Evolutionary conservation across 2,797 vertebrate genomes (phyloP).

Genomic region (Melanotaenia pygmaea): DNA sequence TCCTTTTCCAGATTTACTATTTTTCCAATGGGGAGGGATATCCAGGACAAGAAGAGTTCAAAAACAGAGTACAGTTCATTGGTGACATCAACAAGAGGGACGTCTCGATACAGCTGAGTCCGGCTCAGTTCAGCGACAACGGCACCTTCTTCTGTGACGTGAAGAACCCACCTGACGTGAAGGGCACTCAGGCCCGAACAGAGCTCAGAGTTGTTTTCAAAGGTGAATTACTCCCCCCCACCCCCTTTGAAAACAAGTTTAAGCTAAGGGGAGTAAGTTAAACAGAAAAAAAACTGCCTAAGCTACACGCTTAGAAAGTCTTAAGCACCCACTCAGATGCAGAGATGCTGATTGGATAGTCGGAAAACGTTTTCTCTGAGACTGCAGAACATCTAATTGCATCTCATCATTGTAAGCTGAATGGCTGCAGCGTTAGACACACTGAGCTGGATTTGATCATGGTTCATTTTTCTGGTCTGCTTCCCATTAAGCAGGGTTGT

Average conservation of each 20-base stretch:
- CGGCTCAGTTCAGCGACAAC: constrained; percentile 91
- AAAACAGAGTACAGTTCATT: constrained; percentile 87
- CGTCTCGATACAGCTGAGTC: constrained; percentile 89
- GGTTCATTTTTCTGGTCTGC: not conserved
- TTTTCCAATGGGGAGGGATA: constrained; percentile 83
- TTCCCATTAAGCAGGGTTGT: too few relatives aligned
- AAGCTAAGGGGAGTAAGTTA: not conserved
- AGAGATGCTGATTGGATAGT: constrained; percentile 14
- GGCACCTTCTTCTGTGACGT: constrained; percentile 93
- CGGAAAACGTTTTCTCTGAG: not conserved
- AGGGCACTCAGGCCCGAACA: constrained; percentile 82
- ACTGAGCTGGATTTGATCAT: not conserved
- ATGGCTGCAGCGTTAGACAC: not conserved
- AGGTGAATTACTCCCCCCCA: constrained; percentile 76
- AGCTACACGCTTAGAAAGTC: not conserved
- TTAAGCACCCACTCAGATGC: constrained; percentile 22
- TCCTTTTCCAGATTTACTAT: constrained; percentile 87
- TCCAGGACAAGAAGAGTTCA: constrained; percentile 78
- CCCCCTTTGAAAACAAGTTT: not conserved
- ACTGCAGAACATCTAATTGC: too few relatives aligned
- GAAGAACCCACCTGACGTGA: constrained; percentile 91
- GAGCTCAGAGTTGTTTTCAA: constrained; percentile 89
- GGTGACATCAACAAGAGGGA: constrained; percentile 95
- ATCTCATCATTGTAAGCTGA: not conserved
- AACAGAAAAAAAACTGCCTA: not conserved